Evolutionary conservation across 2,888 invertebrate species (phyloP).

Genomic region (Norana najaformis): DNA sequence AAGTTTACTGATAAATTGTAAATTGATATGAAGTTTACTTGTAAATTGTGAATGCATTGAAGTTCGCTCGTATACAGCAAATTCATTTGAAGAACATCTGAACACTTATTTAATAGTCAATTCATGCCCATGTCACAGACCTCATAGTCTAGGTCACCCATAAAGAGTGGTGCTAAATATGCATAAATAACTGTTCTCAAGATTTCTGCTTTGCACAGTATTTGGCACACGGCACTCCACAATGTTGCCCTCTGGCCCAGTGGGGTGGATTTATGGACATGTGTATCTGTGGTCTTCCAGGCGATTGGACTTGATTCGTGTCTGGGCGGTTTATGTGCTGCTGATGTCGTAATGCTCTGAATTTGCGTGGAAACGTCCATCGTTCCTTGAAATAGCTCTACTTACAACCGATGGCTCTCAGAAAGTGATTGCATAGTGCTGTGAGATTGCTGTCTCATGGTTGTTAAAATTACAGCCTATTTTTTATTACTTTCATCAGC

Average conservation of each 20-base stretch:
- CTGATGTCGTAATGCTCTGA: background rate
- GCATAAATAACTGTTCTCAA: background rate
- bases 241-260: background rate
- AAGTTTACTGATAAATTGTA: too few relatives aligned
- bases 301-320: slow-evolving; percentile 1
- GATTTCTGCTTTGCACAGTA: background rate
- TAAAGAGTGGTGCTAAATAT: background rate
- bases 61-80: too few relatives aligned
- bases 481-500: too few relatives aligned
- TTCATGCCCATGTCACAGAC: background rate
- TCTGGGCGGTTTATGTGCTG: background rate
- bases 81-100: background rate
- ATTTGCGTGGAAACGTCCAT: background rate
- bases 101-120: slow-evolving; percentile 13
- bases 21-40: too few relatives aligned
- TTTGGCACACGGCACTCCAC: background rate
- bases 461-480: background rate
- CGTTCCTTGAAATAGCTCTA: background rate
- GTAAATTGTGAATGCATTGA: too few relatives aligned
- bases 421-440: background rate
- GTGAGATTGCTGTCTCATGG: background rate
- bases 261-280: background rate
- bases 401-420: background rate
- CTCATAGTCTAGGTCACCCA: background rate
- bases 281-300: background rate